Base-by-base conservation (phyloP, 2,888 invertebrate species). In the Trichogramma dendrolimi region DNA sequence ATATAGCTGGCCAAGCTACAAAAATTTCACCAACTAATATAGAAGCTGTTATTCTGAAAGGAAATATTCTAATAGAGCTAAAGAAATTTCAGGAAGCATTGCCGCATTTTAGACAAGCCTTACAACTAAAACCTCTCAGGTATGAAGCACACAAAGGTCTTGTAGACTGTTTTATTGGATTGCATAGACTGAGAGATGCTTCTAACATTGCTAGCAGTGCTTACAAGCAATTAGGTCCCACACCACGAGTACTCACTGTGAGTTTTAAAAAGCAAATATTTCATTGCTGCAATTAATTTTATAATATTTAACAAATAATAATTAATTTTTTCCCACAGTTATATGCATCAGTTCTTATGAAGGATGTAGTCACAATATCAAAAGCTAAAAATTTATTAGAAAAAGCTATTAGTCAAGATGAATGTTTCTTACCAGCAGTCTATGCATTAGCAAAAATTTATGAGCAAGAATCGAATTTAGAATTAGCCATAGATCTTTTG, bases 61-160 rank as follows among this genome's bases (percentile, higher is more conserved):
- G 88, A n/a, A 82, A 83, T 64, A 84, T 87, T 61, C 79, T 89
- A 10, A 78, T 86, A 60, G 86, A 88, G 67, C 78, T 88, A 63
- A 87, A 87, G 71, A 87, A 87, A 71, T 84, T 83, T 68, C 83
- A 84, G 61, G 88, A 89, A 67, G 87, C 89, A 1, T 81, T 86
- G 3, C 78, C 81, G 56, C 86, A 87, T 75, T 89, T 87, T 73
- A 81, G 87, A 68, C 88, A 89, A 74, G 89, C 88, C 0, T 80
- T 87, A 61, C 82, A 83, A 71, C 72, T 83, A 53, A 85, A 86
- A 61, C 85, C 87, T 44, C 82, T 83, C 71, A 83, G 88, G 64
- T 88, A 85, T 75, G 92, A 92, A 74, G 84, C 88, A 1, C 88
- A 91, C 74, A 87, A 89, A 78, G 90, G 90, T n/a, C 76, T 92